Percentiles rank a stretch among this genome's conserved stretches.
Evolutionary conservation across 1,140 invertebrate genomes (phyloP).

Genomic region (Drosophila athabasca): DNA sequence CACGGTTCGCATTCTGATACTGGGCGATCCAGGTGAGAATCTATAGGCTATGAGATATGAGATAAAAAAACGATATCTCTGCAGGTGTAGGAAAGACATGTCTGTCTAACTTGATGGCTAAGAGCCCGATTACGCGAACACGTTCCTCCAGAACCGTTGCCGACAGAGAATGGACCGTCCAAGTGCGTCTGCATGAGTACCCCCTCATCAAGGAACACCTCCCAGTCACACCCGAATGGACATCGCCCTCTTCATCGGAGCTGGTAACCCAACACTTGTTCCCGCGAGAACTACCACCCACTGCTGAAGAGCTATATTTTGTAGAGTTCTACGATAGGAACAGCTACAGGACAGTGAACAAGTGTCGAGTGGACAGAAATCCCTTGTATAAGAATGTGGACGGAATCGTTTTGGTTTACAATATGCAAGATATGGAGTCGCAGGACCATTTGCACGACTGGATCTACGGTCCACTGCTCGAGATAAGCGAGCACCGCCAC

Average conservation of each 20-base stretch:
- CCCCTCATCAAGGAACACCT: neutral
- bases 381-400: slow-evolving; percentile 49
- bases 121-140: slow-evolving; percentile 46
- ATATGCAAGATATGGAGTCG: slow-evolving; percentile 41
- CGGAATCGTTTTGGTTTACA: slow-evolving; percentile 61
- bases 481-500: slow-evolving; percentile 42
- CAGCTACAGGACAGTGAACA: slow-evolving; percentile 6
- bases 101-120: slow-evolving; percentile 58
- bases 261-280: neutral
- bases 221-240: slow-evolving; percentile 53
- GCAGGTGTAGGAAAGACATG: slow-evolving; percentile 58
- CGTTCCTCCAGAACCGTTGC: slow-evolving; percentile 33
- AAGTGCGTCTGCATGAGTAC: slow-evolving; percentile 61
- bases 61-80: no score
- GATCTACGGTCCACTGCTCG: slow-evolving; percentile 50
- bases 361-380: slow-evolving; percentile 25
- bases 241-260: slow-evolving; percentile 43
- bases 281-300: no score
- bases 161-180: slow-evolving; percentile 43
- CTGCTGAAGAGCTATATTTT: slow-evolving; percentile 46
- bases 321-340: slow-evolving; percentile 63
- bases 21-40: slow-evolving; percentile 52
- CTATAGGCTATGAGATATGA: neutral
- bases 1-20: slow-evolving; percentile 52
- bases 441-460: slow-evolving; percentile 60